These are phyloP conservation scores for Picus viridis DNA, from an alignment of 2,797 vertebrate genomes.

Conservation along the genomic window DNA sequence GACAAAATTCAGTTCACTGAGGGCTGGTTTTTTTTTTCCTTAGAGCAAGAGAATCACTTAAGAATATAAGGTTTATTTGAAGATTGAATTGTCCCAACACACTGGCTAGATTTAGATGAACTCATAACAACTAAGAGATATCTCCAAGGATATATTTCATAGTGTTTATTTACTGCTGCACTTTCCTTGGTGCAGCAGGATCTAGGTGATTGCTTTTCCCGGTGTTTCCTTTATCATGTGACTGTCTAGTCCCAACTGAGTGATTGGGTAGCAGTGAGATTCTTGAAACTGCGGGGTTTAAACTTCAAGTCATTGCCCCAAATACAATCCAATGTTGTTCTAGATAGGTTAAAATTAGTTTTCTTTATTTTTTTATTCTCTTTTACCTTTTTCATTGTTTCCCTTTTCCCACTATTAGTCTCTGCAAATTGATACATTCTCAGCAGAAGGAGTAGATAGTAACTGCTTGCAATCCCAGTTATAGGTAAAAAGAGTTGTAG, in stretches of 20 bases:
- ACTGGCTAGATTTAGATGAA: not conserved
- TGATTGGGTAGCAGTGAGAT: not conserved
- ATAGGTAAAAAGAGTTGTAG: not conserved
- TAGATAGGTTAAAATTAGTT: not conserved
- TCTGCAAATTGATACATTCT: not conserved
- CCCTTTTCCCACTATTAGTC: not conserved
- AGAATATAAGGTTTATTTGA: not conserved
- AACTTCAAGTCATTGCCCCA: not conserved
- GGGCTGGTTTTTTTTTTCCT: not conserved
- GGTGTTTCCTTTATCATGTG: not conserved
- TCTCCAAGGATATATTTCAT: not conserved
- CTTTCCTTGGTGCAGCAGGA: not conserved
- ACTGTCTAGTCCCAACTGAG: not conserved
- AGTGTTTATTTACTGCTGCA: not conserved
- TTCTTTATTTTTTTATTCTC: not conserved
- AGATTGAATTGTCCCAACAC: not conserved
- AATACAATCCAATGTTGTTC: not conserved
- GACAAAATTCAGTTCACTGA: not conserved
- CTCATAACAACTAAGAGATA: not conserved
- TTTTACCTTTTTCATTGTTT: not conserved
- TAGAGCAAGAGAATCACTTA: not conserved
- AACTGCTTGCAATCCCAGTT: not conserved
- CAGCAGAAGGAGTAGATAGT: not conserved
- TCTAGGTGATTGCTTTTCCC: not conserved
- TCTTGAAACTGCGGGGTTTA: not conserved